Conservation (phyloP, 2,888 invertebrate species). For the Drosophila prolongata region DNA sequence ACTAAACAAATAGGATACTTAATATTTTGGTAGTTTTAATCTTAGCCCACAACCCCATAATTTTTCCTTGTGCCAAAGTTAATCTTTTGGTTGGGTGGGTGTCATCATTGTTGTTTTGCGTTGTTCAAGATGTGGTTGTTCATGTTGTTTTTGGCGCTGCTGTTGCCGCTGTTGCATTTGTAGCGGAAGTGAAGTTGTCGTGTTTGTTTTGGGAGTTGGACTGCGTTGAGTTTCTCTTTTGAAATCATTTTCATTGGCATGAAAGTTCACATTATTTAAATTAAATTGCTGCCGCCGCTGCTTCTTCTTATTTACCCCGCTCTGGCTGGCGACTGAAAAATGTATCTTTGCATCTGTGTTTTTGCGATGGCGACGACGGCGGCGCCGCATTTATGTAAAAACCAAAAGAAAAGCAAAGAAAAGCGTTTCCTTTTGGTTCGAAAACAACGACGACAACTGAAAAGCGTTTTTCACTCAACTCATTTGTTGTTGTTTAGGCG, state of each 20-base stretch:
- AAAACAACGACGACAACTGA: constrained; percentile 50
- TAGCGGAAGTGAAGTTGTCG: constrained; percentile 65
- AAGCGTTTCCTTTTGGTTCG: constrained; percentile 73
- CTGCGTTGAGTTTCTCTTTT: constrained; percentile 71
- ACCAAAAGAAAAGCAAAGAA: constrained; percentile 60
- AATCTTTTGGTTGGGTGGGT: constrained; percentile 27
- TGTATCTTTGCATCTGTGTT: constrained; percentile 61
- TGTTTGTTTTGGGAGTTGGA: constrained; percentile 37
- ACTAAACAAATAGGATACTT: too few relatives aligned
- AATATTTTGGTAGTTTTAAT: too few relatives aligned
- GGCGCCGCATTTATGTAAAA: constrained; percentile 49
- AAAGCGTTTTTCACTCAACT: constrained; percentile 70
- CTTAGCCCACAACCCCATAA: background rate
- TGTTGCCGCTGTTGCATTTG: constrained; percentile 53
- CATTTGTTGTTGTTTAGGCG: constrained; percentile 54
- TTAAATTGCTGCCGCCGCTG: constrained; percentile 67
- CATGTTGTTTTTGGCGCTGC: constrained; percentile 21
- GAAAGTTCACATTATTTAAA: constrained; percentile 82
- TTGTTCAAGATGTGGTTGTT: constrained; percentile 12
- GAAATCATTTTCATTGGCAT: constrained; percentile 77
- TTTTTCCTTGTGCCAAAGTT: constrained; percentile 3
- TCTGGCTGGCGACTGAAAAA: constrained; percentile 31
- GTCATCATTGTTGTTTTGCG: constrained; percentile 31
- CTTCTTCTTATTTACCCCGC: constrained; percentile 28
- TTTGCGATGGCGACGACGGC: constrained; percentile 22